Conservation (phyloP, 1,140 invertebrate species). For the Pristionchus pacificus region DNA sequence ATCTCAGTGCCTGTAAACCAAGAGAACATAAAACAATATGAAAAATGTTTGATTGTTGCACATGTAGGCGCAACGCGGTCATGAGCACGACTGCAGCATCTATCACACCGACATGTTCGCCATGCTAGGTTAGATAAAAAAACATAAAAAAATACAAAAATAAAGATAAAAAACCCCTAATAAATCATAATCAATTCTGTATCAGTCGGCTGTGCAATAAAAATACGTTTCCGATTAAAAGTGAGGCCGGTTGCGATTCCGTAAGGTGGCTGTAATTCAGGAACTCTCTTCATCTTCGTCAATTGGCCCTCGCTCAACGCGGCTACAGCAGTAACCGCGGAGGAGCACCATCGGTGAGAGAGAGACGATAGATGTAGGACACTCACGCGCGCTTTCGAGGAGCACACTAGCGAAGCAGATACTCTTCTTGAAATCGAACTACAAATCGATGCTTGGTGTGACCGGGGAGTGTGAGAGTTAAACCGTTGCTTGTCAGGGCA, state of each 20-base stretch:
- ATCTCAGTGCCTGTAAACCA: too few species aligned
- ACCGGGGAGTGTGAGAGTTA: too few species aligned
- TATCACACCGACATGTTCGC: conserved; percentile 57
- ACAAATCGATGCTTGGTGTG: too few species aligned
- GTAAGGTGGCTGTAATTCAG: conserved; percentile 29
- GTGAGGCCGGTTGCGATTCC: not conserved
- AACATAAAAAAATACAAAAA: not conserved
- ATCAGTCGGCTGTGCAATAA: not conserved
- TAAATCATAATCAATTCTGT: too few species aligned
- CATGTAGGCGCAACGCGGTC: conserved; percentile 31
- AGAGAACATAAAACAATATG: too few species aligned
- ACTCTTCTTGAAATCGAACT: too few species aligned
- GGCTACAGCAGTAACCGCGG: conserved; percentile 57
- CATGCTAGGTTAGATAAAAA: conserved; percentile 48
- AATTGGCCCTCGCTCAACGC: conserved; percentile 62
- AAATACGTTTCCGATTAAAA: conserved; percentile 2
- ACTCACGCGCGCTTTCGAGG: too few species aligned
- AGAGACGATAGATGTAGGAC: too few species aligned
- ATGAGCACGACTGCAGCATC: conserved; percentile 43
- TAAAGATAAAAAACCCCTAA: not conserved
- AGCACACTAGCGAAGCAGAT: too few species aligned
- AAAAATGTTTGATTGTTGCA: not conserved
- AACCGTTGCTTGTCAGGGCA: conserved; percentile 70
- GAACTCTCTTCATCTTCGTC: conserved; percentile 62
- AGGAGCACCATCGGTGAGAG: conserved; percentile 60